Evolutionary conservation across 2,113 vertebrate species (phyloP).

Genomic region (Shinisaurus crocodilurus): DNA sequence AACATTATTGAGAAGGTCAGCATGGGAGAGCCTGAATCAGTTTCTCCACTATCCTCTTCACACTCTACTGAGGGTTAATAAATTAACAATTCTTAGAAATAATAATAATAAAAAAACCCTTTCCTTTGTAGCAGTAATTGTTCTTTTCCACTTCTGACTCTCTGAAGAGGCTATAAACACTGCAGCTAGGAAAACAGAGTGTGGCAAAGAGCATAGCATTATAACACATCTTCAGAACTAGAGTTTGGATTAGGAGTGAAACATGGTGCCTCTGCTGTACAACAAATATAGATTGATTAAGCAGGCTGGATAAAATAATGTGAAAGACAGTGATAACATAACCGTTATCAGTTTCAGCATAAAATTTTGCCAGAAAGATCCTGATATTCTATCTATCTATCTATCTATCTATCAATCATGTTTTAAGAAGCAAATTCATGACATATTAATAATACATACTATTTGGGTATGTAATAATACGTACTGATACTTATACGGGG

Average conservation of each 20-base stretch:
- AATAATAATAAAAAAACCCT: fast-evolving
- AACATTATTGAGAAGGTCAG: not conserved
- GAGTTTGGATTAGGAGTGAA: slow-evolving; percentile 49
- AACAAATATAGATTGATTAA: slow-evolving; percentile 38
- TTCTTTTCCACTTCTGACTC: not conserved
- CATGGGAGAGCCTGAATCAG: not conserved
- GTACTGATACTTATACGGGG: not conserved
- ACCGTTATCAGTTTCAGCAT: not conserved
- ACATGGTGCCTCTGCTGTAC: slow-evolving; percentile 3
- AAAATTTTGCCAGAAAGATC: not conserved
- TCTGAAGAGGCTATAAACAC: not conserved
- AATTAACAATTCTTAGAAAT: not conserved
- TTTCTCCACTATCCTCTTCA: not conserved
- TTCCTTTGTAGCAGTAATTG: not conserved
- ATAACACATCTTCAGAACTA: slow-evolving; percentile 8
- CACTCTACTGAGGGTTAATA: not conserved
- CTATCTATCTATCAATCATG: not conserved
- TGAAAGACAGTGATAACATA: not conserved
- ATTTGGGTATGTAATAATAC: not conserved
- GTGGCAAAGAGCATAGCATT: not conserved
- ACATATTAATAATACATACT: not conserved
- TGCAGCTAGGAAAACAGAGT: slow-evolving; percentile 27
- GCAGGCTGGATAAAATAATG: slow-evolving; percentile 52
- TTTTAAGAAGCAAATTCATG: not conserved
- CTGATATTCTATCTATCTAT: not conserved